Evolutionary conservation across 2,113 vertebrate genomes (phyloP).

Genomic region (Electrona antarctica): DNA sequence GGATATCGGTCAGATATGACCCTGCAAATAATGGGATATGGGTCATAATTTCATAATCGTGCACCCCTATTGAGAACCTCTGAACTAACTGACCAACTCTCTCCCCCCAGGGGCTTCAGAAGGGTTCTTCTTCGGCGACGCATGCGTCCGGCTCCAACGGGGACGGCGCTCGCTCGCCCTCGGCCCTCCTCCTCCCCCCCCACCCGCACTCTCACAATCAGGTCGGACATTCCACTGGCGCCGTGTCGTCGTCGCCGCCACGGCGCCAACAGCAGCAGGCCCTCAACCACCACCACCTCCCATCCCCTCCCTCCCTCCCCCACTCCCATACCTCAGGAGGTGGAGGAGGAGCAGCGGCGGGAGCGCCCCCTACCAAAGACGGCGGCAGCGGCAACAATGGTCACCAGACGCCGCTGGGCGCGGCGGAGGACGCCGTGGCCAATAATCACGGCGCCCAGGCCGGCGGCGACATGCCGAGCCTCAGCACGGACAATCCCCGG

Average conservation of each 20-base stretch:
- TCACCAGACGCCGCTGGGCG: conserved; percentile 57
- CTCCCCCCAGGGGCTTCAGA: conserved; percentile 91
- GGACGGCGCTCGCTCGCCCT: conserved; percentile 90
- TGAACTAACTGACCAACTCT: conserved; percentile 15
- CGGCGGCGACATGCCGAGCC: conserved; percentile 84
- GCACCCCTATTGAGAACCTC: no score
- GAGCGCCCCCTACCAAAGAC: conserved; percentile 97
- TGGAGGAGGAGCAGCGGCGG: conserved; percentile 61
- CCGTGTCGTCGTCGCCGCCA: conserved; percentile 80
- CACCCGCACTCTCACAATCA: conserved; percentile 91
- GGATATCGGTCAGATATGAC: no score
- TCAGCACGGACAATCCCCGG: conserved; percentile 99
- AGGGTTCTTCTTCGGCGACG: conserved; percentile 93
- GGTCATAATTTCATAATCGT: no score
- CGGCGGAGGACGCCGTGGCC: conserved; percentile 86
- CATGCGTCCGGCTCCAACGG: conserved; percentile 91
- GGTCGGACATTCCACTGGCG: conserved; percentile 91
- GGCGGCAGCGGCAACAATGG: conserved; percentile 63
- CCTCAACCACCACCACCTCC: conserved; percentile 98
- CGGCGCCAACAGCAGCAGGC: conserved; percentile 82
- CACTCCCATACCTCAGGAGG: conserved; percentile 97
- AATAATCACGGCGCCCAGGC: conserved; percentile 94
- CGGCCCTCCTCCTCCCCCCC: conserved; percentile 87
- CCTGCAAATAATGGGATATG: no score
- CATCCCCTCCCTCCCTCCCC: conserved; percentile 83